Evolutionary conservation across 64 coral and sea anemone genomes (phyloP), one percentile per base, ranked within the genome.

Genomic region (Cladopsammia gracilis): DNA sequence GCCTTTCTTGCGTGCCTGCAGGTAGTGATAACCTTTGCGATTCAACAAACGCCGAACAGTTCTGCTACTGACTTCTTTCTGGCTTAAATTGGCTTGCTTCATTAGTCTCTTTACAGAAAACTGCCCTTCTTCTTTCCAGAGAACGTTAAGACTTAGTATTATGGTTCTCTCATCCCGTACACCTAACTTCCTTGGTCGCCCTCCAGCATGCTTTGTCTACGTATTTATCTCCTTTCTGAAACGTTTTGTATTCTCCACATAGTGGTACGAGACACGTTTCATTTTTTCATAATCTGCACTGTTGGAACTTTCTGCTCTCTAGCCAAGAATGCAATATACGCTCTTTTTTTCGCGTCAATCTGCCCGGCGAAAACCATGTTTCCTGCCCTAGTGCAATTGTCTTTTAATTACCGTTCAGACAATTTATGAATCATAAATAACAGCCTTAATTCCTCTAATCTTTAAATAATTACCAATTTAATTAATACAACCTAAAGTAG

Each of bases 31-130:
- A 54, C 2, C 52, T 54, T 54, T 54, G n/a, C n/a, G n/a, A n/a
- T n/a, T n/a, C 91, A 93, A 19, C 14, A 20, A 22, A 59, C 77
- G 77, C 46, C 47, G 45, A 47, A 83, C 62, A 22, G 77, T 82
- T 12, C 76, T 18, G 66, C 52, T 73, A 57, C 42, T 87, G 53
- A 87, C 85, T 48, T 58, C 18, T 47, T 62, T 48, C 23, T 26
- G 24, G 19, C 26, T 48, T 76, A 85, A 26, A 11, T 58, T 58
- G 4, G 61, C 57, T 57, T 62, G 34, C 3, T 59, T 62, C 57
- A 85, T 85, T 23, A 87, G 59, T 66, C 62, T 25, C n/a, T 64
- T 64, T 3, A 44, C 57, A 47, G 49, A 52, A 80, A 80, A 80
- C 26, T 80, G 77, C 25, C 48, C 77, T 80, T 80, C 77, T 80